Evolutionary conservation across 1,140 invertebrate species (phyloP).

Genomic region (Tetramorium alpestre): DNA sequence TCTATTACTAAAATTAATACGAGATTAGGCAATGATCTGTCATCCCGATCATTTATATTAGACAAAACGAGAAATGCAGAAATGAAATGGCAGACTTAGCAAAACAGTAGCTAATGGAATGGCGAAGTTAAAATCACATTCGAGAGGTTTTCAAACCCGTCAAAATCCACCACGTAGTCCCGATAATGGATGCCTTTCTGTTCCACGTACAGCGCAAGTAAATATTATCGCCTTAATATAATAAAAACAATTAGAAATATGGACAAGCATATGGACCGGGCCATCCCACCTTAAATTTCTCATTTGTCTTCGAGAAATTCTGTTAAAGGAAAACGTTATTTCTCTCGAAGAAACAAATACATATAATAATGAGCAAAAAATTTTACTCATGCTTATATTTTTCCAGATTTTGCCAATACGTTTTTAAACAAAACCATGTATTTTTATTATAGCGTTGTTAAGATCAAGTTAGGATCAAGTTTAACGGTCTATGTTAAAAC

Average conservation of each 20-base stretch:
- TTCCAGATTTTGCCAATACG: neutral
- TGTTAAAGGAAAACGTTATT: neutral
- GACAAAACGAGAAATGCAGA: neutral
- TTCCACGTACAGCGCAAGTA: neutral
- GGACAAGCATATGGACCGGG: neutral
- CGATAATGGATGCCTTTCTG: conserved; percentile 37
- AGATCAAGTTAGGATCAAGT: neutral
- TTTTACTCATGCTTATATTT: neutral
- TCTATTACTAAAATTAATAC: neutral
- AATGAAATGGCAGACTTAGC: conserved; percentile 1
- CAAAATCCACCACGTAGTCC: neutral
- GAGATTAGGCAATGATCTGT: neutral
- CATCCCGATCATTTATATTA: conserved; percentile 16
- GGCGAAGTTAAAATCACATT: conserved; percentile 44
- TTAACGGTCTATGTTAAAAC: neutral
- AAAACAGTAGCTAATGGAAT: conserved; percentile 55
- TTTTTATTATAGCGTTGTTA: neutral
- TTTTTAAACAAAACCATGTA: neutral
- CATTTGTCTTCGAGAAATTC: neutral
- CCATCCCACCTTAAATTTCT: neutral
- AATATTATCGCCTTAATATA: conserved; percentile 28
- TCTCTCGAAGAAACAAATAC: neutral
- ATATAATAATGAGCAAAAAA: neutral
- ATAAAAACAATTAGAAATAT: conserved; percentile 18
- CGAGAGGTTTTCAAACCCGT: neutral